A percentile compares a stretch with the other conserved stretches of the same genome.
phyloP scores from a whole-genome alignment of 2,797 vertebrate genomes.

The Peromyscus nudipes region DNA sequence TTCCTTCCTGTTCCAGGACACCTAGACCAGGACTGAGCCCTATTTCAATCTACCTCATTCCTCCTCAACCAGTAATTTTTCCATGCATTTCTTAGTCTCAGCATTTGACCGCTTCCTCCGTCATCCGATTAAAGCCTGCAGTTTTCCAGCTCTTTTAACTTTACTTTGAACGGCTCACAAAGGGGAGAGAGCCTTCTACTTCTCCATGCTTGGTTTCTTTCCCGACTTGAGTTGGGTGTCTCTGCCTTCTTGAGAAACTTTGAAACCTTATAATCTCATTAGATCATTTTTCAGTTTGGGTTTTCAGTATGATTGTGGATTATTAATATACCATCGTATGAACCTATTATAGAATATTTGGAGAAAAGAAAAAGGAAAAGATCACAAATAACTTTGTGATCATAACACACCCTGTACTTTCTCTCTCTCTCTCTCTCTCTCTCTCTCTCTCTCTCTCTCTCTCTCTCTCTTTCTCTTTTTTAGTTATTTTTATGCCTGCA shows the following conservation, averaged over 20 bases:
- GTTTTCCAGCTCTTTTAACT: conserved; percentile 45
- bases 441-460: too few relatives aligned
- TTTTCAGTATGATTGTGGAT: conserved; percentile 57
- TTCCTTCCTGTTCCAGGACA: neutral
- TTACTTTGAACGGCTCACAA: conserved; percentile 22
- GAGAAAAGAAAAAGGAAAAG: conserved; percentile 34
- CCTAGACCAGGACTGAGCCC: neutral
- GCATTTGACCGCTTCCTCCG: neutral
- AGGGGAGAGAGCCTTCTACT: conserved; percentile 42
- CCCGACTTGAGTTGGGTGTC: neutral
- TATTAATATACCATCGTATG: neutral
- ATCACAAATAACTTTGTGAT: neutral
- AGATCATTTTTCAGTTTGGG: conserved; percentile 54
- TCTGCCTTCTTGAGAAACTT: conserved; percentile 8
- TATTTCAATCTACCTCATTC: neutral
- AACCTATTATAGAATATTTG: conserved; percentile 12
- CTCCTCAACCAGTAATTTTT: neutral
- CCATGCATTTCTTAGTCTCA: neutral
- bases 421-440: neutral
- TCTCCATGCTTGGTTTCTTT: conserved; percentile 41
- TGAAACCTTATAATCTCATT: neutral
- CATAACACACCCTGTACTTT: neutral
- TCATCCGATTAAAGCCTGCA: neutral
- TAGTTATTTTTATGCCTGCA: neutral
- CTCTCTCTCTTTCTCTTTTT: too few relatives aligned